Base-by-base conservation (phyloP, 2,113 vertebrate species). In the Callionymus lyra region DNA sequence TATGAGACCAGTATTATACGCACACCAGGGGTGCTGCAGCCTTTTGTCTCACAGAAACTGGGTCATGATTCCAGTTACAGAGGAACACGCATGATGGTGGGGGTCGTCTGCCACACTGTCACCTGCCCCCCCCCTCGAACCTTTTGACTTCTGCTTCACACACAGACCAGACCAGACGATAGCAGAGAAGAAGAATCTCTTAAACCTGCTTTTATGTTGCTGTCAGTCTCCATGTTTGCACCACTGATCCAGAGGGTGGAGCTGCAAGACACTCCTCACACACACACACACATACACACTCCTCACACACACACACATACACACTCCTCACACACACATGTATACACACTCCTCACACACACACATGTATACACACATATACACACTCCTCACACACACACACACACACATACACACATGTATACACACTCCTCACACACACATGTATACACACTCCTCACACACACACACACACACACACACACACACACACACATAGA, bases 121-220 rank as follows among this genome's bases (percentile, higher is more conserved):
- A 72, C 63, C 69, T 73, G 69, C 53, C 55, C 50, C 56, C 49
- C 72, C 68, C 65, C 68, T 57, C 44, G 72, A 27, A 27, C 21
- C 21, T 27, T 72, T 62, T 75, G 74, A 65, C 52, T 62, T 56
- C 51, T 56, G 47, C 74, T 76, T 83, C 79, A 82, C 79, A 82
- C 79, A 77, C 63, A 87, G 82, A 78, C 79, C 68, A 57, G 68
- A 68, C 68, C 75, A 84, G 76, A 81, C 82, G n/a, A n/a, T n/a
- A n/a, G n/a, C n/a, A n/a, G n/a, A n/a, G n/a, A n/a, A n/a, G n/a
- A n/a, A n/a, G n/a, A n/a, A n/a, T 68, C 10, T 65, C 63, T 76
- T 86, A 89, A 93, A 84, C 74, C 84, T 72, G 64, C 85, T 52
- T 88, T 89, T 91, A 83, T 89, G 83, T 67, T 62, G 54, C 59